Base-by-base conservation (phyloP, 2,113 vertebrate genomes). In the Coracopsis vasa region DNA sequence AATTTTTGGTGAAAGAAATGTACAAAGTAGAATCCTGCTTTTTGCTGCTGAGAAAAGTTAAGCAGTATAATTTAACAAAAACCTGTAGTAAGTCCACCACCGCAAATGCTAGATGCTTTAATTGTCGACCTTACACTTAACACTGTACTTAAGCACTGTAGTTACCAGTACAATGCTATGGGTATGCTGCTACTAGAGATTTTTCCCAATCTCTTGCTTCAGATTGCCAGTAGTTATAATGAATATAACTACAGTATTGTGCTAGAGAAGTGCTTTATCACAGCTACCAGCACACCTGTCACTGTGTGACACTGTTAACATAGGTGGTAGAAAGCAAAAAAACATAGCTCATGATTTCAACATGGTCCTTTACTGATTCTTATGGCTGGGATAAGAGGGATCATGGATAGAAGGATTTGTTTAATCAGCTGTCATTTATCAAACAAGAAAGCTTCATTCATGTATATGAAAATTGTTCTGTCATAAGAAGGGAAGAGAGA, bases 21-120 rank as follows among this genome's bases (percentile, higher is more conserved):
- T 94, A 89, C 88, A 81, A 94, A 95, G 85, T 81, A 92, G 78
- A 67, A 80, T 92, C 70, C n/a, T 92, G 81, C 42, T 89, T 92
- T 80, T 92, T 95, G 74, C 70, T 92, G 80, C 80, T 78, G 80
- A 90, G 82, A 66, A 74, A 77, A 90, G 61, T 93, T 67, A 81
- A 72, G 91, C 53, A 48, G 66, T 91, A 48, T 83, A 48, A 51
- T 67, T 93, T 54, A 83, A 94, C 47, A 82, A 91, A 92, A 94
- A 75, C 44, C 42, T 86, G 44, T 85, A 51, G 8, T 65, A 80
- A 69, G 13, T 75, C 83, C 69, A 93, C 62, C 69, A 72, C 72
- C 0, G 5, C 41, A 92, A 83, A 83, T 62, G 60, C 51, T 93
- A 84, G 44, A 72, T 92, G 48, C 58, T 62, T 85, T 90, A 81